Evolutionary conservation across 1,140 invertebrate species (phyloP).

Genomic region (Euborellia annulipes): DNA sequence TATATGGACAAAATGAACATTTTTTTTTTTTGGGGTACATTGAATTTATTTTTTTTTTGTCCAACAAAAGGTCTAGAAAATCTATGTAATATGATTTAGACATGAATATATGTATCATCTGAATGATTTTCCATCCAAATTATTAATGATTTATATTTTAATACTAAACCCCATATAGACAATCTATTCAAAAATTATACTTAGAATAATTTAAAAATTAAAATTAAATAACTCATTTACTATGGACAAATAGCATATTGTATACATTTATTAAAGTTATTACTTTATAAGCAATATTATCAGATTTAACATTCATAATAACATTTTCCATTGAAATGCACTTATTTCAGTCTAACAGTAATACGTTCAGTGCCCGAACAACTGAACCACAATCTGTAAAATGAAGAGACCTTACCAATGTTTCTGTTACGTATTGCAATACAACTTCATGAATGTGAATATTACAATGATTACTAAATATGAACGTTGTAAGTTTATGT

Average conservation of each 20-base stretch:
- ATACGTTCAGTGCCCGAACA: not conserved
- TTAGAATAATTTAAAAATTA: too few relatives aligned
- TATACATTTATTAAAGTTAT: slow-evolving; percentile 5
- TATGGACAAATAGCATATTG: not conserved
- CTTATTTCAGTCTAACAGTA: slow-evolving; percentile 3
- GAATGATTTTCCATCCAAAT: too few relatives aligned
- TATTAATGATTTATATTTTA: too few relatives aligned
- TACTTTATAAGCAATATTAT: slow-evolving; percentile 1
- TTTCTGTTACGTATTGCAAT: not conserved
- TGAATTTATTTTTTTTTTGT: too few relatives aligned
- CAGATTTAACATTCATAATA: slow-evolving; percentile 4
- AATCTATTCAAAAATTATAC: too few relatives aligned
- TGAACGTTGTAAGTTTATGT: not conserved
- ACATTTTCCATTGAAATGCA: slow-evolving; percentile 3
- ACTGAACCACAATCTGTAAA: not conserved
- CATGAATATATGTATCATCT: too few relatives aligned
- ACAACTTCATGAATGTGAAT: not conserved
- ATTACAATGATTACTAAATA: not conserved
- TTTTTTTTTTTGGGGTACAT: too few relatives aligned
- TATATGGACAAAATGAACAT: too few relatives aligned
- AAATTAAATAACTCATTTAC: slow-evolving; percentile 1
- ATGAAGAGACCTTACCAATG: not conserved
- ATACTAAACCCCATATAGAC: too few relatives aligned
- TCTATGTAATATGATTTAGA: too few relatives aligned
- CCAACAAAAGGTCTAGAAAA: too few relatives aligned